Evolutionary conservation across 35 echinoderm and acorn worm genomes (phyloP), one percentile per base, ranked within the genome.

Genomic region (Apostichopus parvimensis): DNA sequence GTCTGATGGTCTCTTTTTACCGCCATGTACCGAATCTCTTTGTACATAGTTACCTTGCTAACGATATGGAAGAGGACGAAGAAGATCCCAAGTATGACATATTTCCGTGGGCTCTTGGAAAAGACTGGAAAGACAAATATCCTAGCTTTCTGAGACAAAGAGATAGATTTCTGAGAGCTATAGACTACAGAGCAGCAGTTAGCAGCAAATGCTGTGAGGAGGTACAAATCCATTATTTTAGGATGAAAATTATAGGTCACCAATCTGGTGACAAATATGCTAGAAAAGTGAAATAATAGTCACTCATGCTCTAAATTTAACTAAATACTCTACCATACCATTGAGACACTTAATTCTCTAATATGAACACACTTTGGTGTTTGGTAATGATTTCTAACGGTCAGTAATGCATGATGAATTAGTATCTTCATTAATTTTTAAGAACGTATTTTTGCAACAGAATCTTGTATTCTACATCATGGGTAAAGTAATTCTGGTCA

Each of bases 51-150:
- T 98, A 98, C 81, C 92, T 98, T 78, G 96, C 96, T 26, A 95
- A 94, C 94, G 96, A 98, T 76, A 98, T 98, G 96, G 96, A 98
- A 93, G 96, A 98, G 73, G 96, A 98, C 95, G 96, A 98, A 91
- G 96, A 98, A 88, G 96, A 98, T 62, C 91, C 72, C 90, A 98
- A 98, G 87, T 98, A 98, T 94, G 94, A 98, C 28, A 95, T 98
- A 6, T 98, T 98, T 89, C 96, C 96, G 6, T 98, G 96, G 96
- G 96, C 96, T 9, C 91, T 98, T 7, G 96, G 96, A 9, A 92
- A 76, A 54, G 92, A 94, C 80, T 98, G 96, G 96, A 92, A 95
- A 57, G 89, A 98, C 73, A 98, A 94, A 77, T 98, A 95, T 79
- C 91, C 96, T 54, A 82, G 65, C n/a, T 95, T 98, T 87, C 82